phyloP scores from a whole-genome alignment of 1,140 invertebrate species.

The Physella acuta region DNA sequence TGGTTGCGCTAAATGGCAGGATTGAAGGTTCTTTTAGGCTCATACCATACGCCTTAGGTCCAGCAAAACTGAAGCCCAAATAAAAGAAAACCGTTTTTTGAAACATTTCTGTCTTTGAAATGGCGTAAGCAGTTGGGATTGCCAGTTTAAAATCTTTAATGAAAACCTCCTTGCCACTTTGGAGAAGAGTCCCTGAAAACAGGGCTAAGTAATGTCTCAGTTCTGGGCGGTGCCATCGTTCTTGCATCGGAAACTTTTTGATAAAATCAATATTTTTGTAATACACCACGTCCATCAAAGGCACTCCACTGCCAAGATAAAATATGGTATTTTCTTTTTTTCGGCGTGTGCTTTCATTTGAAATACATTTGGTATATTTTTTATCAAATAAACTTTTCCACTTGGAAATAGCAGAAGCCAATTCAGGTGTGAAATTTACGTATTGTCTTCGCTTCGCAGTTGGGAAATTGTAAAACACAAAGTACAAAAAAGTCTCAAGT shows the following conservation, averaged over 20 bases:
- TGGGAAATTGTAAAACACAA: constrained; percentile 23
- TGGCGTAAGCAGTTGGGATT: constrained; percentile 2
- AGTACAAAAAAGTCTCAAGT: constrained; percentile 17
- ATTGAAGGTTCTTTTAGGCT: constrained; percentile 14
- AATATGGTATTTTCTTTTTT: constrained; percentile 19
- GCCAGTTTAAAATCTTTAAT: background rate
- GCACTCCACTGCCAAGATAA: constrained; percentile 10
- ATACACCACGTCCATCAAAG: constrained; percentile 15
- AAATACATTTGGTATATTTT: constrained; percentile 13
- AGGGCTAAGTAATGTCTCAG: background rate
- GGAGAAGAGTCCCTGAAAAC: background rate
- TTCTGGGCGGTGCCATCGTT: constrained; percentile 9
- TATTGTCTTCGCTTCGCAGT: constrained; percentile 14
- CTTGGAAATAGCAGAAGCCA: background rate
- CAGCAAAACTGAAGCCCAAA: constrained; percentile 36
- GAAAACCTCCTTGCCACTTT: constrained; percentile 1
- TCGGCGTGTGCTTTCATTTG: background rate
- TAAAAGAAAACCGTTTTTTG: constrained; percentile 27
- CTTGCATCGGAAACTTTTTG: background rate
- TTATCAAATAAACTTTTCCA: background rate
- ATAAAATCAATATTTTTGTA: background rate
- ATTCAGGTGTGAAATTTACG: background rate
- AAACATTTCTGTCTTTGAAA: constrained; percentile 13
- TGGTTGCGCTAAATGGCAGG: background rate
- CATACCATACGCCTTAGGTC: constrained; percentile 35